Conservation (phyloP, 2,888 invertebrate genomes). For the Thereva unica region DNA sequence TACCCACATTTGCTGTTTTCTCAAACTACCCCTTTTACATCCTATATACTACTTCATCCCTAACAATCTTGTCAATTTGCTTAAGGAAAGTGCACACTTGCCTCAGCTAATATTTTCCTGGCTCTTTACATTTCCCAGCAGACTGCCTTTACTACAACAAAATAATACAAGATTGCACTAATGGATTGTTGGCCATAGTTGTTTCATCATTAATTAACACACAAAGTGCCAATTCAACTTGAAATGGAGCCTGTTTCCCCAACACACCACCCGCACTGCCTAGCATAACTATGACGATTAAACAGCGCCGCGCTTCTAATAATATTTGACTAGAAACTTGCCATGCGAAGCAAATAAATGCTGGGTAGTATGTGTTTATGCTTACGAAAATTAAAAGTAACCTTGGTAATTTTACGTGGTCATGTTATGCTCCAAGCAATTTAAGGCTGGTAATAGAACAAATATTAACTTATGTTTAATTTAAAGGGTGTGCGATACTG, state of each 20-base stretch:
- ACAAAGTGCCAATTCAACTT: slow-evolving; percentile 22
- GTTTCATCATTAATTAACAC: background rate
- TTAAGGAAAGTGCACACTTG: slow-evolving; percentile 14
- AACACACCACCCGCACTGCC: background rate
- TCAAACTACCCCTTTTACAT: slow-evolving; percentile 4
- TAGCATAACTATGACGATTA: background rate
- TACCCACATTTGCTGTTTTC: background rate
- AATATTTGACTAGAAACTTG: too few species aligned
- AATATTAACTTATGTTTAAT: too few species aligned
- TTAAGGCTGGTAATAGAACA: too few species aligned
- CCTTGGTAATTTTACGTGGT: too few species aligned
- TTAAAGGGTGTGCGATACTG: too few species aligned
- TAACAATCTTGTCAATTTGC: slow-evolving; percentile 21
- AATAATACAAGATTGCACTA: too few species aligned
- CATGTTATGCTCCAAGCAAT: too few species aligned
- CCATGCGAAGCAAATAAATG: too few species aligned
- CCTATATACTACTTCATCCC: slow-evolving; percentile 8
- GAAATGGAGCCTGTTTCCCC: background rate
- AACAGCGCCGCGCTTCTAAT: too few species aligned
- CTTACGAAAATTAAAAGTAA: too few species aligned
- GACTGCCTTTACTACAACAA: too few species aligned
- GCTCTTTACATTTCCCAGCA: slow-evolving; percentile 16
- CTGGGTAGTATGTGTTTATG: too few species aligned
- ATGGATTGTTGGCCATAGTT: background rate
- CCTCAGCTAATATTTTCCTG: slow-evolving; percentile 11